Evolutionary conservation across 2,888 invertebrate species (phyloP).

Genomic region (Drosophila merina): DNA sequence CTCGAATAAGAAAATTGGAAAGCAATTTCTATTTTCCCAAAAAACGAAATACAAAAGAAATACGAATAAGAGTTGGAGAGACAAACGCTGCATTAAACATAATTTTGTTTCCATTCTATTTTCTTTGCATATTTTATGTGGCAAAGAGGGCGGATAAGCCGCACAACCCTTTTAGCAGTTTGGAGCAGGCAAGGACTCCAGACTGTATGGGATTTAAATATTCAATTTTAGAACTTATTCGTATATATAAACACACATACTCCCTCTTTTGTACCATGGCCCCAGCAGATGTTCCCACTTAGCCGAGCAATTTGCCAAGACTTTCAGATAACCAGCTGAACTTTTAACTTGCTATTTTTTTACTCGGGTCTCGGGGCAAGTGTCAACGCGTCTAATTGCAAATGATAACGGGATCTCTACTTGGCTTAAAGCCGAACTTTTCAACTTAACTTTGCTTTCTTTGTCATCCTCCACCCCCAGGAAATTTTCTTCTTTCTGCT

Average conservation of each 20-base stretch:
- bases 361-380: slow-evolving; percentile 45
- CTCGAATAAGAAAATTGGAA: slow-evolving; percentile 47
- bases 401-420: slow-evolving; percentile 61
- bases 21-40: slow-evolving; percentile 49
- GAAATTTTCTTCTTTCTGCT: slow-evolving; percentile 3
- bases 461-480: slow-evolving; percentile 19
- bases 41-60: neutral
- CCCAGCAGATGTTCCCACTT: slow-evolving; percentile 45
- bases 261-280: neutral
- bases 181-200: slow-evolving; percentile 52
- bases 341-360: slow-evolving; percentile 43
- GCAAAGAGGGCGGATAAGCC: slow-evolving; percentile 15
- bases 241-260: slow-evolving; percentile 1
- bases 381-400: slow-evolving; percentile 74
- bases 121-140: slow-evolving; percentile 56
- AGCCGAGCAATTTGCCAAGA: slow-evolving; percentile 45
- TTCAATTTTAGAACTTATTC: slow-evolving; percentile 61
- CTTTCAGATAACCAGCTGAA: slow-evolving; percentile 30
- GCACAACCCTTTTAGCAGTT: slow-evolving; percentile 63
- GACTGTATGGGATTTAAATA: slow-evolving; percentile 64
- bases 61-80: slow-evolving; percentile 5
- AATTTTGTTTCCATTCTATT: slow-evolving; percentile 42
- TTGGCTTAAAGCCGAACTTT: slow-evolving; percentile 49
- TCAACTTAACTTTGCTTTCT: slow-evolving; percentile 27
- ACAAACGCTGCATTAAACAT: slow-evolving; percentile 47